A percentile compares a stretch with the other conserved stretches of the same genome.
Evolutionary conservation across 2,888 invertebrate genomes (phyloP).

Genomic region (Monoplex corrugatus): DNA sequence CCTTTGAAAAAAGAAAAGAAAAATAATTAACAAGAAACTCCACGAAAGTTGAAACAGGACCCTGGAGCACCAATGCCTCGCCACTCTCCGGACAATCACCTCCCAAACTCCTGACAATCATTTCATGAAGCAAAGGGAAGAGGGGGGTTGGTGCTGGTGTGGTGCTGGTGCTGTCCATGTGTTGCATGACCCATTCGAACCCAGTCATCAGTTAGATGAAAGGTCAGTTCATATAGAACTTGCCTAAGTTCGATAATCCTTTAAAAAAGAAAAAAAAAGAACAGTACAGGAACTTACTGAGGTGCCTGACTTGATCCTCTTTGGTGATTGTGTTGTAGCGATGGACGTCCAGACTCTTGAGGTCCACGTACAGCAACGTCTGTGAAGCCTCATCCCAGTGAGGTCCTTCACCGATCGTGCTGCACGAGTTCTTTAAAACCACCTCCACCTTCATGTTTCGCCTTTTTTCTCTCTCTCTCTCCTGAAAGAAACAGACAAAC

Average conservation of each 20-base stretch:
- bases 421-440: conserved; percentile 65
- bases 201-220: no score
- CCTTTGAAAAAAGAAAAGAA: no score
- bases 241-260: not conserved
- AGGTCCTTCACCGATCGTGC: conserved; percentile 77
- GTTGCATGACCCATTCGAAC: no score
- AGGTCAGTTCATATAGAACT: not conserved
- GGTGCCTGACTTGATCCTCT: conserved; percentile 65
- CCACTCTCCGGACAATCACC: no score
- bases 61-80: no score
- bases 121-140: no score
- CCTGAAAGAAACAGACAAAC: not conserved
- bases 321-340: conserved; percentile 71
- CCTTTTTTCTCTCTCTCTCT: conserved; percentile 37
- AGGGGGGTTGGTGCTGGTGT: no score
- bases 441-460: conserved; percentile 62
- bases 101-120: no score
- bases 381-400: conserved; percentile 77
- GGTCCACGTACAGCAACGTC: conserved; percentile 75
- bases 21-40: no score
- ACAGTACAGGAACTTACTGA: conserved; percentile 63
- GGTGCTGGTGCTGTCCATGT: no score
- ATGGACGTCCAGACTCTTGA: conserved; percentile 68
- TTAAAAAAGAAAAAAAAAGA: not conserved
- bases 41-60: no score